Percentiles rank a stretch among this genome's conserved stretches.
Evolutionary conservation across 2,797 vertebrate genomes (phyloP).

Genomic region (Onychomys torridus): DNA sequence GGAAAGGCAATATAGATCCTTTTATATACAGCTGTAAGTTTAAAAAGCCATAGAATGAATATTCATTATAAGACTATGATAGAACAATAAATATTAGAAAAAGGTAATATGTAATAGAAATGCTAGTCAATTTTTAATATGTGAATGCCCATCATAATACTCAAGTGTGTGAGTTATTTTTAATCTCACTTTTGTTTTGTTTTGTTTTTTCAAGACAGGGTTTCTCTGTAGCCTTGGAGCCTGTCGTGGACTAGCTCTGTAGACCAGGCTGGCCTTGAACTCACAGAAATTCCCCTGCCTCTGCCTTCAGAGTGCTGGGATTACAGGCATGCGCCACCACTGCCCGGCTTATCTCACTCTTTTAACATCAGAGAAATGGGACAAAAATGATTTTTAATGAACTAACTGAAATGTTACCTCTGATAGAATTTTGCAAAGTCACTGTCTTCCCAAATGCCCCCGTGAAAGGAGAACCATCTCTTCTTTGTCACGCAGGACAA

Average conservation of each 20-base stretch:
- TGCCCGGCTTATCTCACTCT: too few species aligned
- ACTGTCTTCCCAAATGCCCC: background rate
- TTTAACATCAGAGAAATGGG: background rate
- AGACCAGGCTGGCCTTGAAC: too few species aligned
- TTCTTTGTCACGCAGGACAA: background rate
- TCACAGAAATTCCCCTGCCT: too few species aligned
- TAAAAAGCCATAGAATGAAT: background rate
- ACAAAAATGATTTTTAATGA: background rate
- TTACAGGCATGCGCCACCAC: too few species aligned
- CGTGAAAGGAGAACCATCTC: background rate
- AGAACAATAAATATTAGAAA: background rate
- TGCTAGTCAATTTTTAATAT: background rate
- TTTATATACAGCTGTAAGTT: background rate
- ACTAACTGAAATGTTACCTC: background rate
- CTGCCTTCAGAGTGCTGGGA: too few species aligned
- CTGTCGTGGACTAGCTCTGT: too few species aligned
- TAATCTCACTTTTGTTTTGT: too few species aligned
- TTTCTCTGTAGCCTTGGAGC: too few species aligned
- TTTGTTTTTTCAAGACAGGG: too few species aligned
- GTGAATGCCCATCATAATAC: background rate
- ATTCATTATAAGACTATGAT: background rate
- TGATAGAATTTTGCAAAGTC: background rate
- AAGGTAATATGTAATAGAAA: background rate
- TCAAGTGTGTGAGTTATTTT: background rate
- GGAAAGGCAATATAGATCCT: background rate